Percentiles rank a stretch among this genome's conserved stretches.
Evolutionary conservation across 2,888 invertebrate species (phyloP).

Genomic region (Drosophila macrospina): DNA sequence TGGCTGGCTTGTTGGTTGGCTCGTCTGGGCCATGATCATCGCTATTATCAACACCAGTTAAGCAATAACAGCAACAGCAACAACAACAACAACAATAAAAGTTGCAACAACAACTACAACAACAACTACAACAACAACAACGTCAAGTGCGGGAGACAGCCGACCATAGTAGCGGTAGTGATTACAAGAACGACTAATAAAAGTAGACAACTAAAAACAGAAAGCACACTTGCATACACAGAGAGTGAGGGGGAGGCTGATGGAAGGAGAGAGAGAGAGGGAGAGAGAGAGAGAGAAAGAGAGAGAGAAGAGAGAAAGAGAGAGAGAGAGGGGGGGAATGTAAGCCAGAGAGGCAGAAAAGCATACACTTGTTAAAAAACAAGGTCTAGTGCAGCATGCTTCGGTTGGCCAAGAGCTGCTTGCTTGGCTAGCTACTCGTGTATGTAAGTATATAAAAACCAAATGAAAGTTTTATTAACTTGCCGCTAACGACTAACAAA

Average conservation of each 20-base stretch:
- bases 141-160: not conserved
- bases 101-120: too few relatives aligned
- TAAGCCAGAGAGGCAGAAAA: not conserved
- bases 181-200: conserved; percentile 75
- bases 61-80: conserved; percentile 55
- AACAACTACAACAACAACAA: conserved; percentile 3
- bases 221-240: conserved; percentile 13
- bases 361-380: conserved; percentile 42
- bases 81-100: conserved; percentile 21
- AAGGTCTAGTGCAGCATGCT: conserved; percentile 61
- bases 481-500: conserved; percentile 5
- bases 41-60: conserved; percentile 76
- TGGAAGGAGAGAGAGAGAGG: not conserved
- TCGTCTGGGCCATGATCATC: conserved; percentile 63
- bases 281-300: not conserved
- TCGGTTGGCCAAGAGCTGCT: conserved; percentile 39
- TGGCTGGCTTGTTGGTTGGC: conserved; percentile 53
- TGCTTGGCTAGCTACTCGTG: conserved; percentile 30
- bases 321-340: too few relatives aligned
- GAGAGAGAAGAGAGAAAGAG: not conserved
- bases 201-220: conserved; percentile 70
- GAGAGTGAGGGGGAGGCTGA: not conserved
- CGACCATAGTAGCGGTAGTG: conserved; percentile 51
- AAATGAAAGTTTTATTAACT: not conserved
- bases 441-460: conserved; percentile 11